Evolutionary conservation across 2,797 vertebrate genomes (phyloP).

Genomic region (Epinephelus coioides): DNA sequence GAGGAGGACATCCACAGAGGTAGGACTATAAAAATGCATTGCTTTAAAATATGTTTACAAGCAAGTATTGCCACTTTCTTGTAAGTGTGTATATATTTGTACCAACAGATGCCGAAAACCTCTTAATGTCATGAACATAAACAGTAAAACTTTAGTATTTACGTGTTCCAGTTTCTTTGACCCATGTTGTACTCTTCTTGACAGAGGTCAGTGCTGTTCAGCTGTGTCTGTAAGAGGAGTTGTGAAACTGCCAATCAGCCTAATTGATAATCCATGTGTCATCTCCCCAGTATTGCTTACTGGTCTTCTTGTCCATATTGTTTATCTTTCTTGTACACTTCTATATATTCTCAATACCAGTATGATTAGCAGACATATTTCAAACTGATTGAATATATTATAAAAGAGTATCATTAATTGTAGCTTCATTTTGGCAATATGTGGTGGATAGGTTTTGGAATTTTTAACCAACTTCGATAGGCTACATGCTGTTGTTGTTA

Average conservation of each 20-base stretch:
- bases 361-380: background rate
- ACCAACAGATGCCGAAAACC: too few relatives aligned
- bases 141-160: background rate
- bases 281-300: too few relatives aligned
- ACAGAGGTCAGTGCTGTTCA: background rate
- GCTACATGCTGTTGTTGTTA: too few relatives aligned
- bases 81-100: background rate
- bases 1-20: slow-evolving; percentile 26
- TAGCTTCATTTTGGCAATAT: too few relatives aligned
- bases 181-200: background rate
- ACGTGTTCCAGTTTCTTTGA: background rate
- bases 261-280: too few relatives aligned
- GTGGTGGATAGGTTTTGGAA: too few relatives aligned
- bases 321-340: background rate
- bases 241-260: background rate
- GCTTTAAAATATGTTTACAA: background rate
- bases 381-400: too few relatives aligned
- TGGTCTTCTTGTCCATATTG: too few relatives aligned
- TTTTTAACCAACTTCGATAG: too few relatives aligned
- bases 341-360: too few relatives aligned
- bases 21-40: slow-evolving; percentile 6
- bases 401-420: too few relatives aligned
- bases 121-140: background rate
- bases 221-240: background rate
- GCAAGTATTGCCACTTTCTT: background rate